Conservation (phyloP, 2,113 vertebrate species). For the Corydoras sp. region DNA sequence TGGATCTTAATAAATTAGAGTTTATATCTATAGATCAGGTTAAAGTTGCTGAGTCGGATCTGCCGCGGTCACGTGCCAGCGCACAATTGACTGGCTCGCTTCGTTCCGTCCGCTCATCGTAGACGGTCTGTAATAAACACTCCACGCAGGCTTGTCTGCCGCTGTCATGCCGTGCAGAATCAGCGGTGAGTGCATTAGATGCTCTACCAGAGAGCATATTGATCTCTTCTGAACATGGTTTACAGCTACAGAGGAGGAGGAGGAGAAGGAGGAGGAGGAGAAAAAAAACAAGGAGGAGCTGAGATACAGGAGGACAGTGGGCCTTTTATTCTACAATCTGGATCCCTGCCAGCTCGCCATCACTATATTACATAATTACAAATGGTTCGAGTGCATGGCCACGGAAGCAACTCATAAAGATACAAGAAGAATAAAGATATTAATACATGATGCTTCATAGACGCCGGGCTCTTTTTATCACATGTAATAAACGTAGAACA, state of each 20-base stretch:
- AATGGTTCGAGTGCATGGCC: constrained; percentile 28
- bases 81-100: constrained; percentile 28
- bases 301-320: constrained; percentile 12
- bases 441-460: neutral
- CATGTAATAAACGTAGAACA: neutral
- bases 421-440: constrained; percentile 16
- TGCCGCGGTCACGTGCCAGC: constrained; percentile 18
- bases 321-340: constrained; percentile 34
- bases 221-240: constrained; percentile 45
- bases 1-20: neutral
- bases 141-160: constrained; percentile 18
- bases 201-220: constrained; percentile 46
- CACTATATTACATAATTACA: constrained; percentile 39
- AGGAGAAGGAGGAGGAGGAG: constrained; percentile 12
- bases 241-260: constrained; percentile 33
- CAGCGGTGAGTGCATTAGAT: constrained; percentile 46
- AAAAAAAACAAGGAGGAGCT: constrained; percentile 26
- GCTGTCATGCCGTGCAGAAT: constrained; percentile 44
- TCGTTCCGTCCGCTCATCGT: constrained; percentile 6
- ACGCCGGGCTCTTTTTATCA: neutral
- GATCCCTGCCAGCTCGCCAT: constrained; percentile 18
- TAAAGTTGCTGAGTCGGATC: constrained; percentile 19
- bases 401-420: neutral
- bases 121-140: constrained; percentile 37
- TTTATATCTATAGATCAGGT: neutral